phyloP scores from a whole-genome alignment of 2,113 vertebrate genomes.

The Petaurus breviceps region DNA sequence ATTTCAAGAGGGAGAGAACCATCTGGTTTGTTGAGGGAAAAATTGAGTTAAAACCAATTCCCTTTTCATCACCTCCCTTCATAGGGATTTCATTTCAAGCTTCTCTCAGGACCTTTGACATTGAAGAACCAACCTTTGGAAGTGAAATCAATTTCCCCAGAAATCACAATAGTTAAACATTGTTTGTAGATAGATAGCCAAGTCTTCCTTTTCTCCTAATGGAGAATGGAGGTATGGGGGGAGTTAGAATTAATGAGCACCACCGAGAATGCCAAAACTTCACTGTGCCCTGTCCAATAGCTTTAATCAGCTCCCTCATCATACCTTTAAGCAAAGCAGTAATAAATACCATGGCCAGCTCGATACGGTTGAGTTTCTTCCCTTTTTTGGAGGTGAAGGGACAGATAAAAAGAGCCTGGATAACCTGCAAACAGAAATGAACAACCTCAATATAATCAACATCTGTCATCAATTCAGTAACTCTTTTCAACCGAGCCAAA shows the following conservation, averaged over 20 bases:
- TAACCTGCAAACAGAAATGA: constrained; percentile 57
- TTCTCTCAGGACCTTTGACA: neutral
- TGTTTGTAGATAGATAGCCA: neutral
- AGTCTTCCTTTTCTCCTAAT: neutral
- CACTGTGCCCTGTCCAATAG: neutral
- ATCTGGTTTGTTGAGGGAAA: neutral
- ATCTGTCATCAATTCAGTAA: constrained; percentile 54
- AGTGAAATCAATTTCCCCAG: constrained; percentile 1
- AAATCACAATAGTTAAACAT: constrained; percentile 3
- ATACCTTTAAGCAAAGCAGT: neutral
- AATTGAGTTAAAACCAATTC: neutral
- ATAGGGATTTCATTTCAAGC: neutral
- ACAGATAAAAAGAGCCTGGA: constrained; percentile 53
- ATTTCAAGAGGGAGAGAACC: neutral
- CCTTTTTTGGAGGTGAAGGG: neutral
- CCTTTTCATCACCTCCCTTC: neutral
- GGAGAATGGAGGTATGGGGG: neutral
- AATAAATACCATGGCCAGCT: neutral
- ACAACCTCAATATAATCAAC: constrained; percentile 70
- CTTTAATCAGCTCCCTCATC: neutral
- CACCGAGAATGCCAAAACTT: neutral
- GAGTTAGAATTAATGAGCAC: neutral
- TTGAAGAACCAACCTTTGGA: neutral
- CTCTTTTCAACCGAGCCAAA: constrained; percentile 48
- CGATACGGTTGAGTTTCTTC: constrained; percentile 15